Evolutionary conservation across 2,797 vertebrate genomes (phyloP).

Genomic region (Novumbra hubbsi): DNA sequence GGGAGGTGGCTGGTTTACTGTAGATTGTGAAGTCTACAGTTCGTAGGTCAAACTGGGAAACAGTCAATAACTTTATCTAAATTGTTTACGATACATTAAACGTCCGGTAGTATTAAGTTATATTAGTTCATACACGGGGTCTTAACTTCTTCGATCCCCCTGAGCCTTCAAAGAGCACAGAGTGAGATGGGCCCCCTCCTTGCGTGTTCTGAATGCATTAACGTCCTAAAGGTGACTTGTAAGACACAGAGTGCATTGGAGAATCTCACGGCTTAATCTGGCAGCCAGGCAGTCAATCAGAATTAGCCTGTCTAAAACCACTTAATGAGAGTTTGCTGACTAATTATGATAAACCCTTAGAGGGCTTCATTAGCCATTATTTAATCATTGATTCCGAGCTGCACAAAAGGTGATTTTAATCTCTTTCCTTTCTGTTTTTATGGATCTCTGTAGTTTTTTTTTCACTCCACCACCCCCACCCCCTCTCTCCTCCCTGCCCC

Average conservation of each 20-base stretch:
- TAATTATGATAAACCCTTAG: slow-evolving; percentile 54
- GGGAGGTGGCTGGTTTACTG: neutral
- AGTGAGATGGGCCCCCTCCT: neutral
- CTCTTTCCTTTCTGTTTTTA: slow-evolving; percentile 41
- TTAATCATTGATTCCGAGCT: slow-evolving; percentile 52
- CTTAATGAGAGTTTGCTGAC: slow-evolving; percentile 47
- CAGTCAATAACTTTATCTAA: neutral
- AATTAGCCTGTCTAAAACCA: slow-evolving; percentile 54
- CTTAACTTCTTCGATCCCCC: neutral
- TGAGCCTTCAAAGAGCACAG: neutral
- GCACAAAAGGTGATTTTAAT: slow-evolving; percentile 42
- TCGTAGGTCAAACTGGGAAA: neutral
- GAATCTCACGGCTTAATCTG: slow-evolving; percentile 14
- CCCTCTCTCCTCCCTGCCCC: no score
- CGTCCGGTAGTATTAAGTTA: neutral
- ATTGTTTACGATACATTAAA: neutral
- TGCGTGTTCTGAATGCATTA: neutral
- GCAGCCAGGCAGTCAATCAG: slow-evolving; percentile 68
- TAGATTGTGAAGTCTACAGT: neutral
- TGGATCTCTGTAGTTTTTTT: slow-evolving; percentile 46
- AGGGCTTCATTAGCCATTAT: slow-evolving; percentile 62
- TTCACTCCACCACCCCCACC: neutral
- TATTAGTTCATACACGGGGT: neutral
- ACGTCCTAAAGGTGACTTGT: neutral
- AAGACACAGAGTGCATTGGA: neutral